Base-by-base conservation (phyloP, 2,888 invertebrate genomes). In the Thera obeliscata region DNA sequence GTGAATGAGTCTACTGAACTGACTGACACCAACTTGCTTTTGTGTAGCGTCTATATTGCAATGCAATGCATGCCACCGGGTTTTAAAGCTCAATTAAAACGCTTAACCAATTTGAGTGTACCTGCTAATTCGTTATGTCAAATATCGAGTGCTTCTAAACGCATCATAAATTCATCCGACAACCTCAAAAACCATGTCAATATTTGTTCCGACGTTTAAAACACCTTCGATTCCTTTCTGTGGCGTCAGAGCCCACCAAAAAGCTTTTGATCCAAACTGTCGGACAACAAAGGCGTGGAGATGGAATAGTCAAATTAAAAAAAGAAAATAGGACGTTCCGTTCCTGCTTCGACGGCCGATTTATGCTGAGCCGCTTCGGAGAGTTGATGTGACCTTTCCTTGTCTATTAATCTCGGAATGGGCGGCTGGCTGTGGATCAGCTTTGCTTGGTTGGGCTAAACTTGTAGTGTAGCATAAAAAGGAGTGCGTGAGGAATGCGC, bases 401-500 rank as follows among this genome's bases (percentile, higher is more conserved):
- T 77, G 81, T 78, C 77, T 77, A 74, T 77, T 76, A 73, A 80
- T 78, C 74, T 82, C 74, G 67, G 56, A 68, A 70, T 55, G 71
- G 77, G 78, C 75, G 80, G 78, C 79, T 76, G 67, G 76, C 66
- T 73, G 76, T 69, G 74, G 84, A 66, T 82, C 87, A 81, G 79
- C 75, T 80, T 84, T 87, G 76, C 81, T 72, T 83, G 89, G 89
- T 82, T 80, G 85, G 83, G 78, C 81, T 88, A 83, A 84, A 84
- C 84, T 87, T 81, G 87, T 86, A 86, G 86, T 86, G 86, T 86
- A 85, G 86, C 83, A 89, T 90, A 91, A 91, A 91, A 93, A 91
- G 90, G 91, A 90, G 91, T 92, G 91, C 88, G 90, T 91, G 87
- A 87, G 91, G 93, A 92, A 93, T 92, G 92, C 87, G 89, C 86